Base-by-base conservation (phyloP, 1,140 invertebrate genomes). In the Carposina sasakii region DNA sequence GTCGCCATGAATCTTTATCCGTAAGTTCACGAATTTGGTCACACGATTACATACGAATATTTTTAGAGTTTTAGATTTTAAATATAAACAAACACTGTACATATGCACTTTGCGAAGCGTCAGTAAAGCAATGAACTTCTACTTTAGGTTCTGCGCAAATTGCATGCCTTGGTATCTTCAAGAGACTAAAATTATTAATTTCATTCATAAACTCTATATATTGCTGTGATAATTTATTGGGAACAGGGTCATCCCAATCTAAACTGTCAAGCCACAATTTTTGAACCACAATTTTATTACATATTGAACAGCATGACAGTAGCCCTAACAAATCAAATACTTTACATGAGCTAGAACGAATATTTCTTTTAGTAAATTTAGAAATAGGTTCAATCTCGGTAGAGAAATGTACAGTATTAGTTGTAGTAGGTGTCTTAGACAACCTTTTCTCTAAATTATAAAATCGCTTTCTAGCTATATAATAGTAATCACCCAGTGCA, bases 401-500 rank as follows among this genome's bases (percentile, higher is more conserved):
- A 15, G 47, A 20, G 34, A 42, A 49, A 22, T 21, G 19, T n/a
- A 49, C 12, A 13, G 6, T 5, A 28, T 49, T 39, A n/a, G n/a
- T n/a, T 23, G 19, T 19, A 13, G n/a, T 22, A 23, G 26, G 20
- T 20, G 15, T 12, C 47, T 49, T 60, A 23, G 57, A 34, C 10
- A 76, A 58, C 52, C 60, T 67, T 21, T 22, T 44, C 57, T 73
- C 67, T 30, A 73, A 36, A 28, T 37, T 39, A 6, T 59, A 40
- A 54, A 76, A 71, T 13, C 67, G 47, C 36, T 57, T 63, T 41
- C 53, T 56, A 10, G 71, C 73, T 15, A 57, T 13, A 10, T 34
- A 26, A 40, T 59, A 65, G 8, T 71, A 76, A 37, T 74, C 53
- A 30, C 73, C 66, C 5, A 73, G 45, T 34, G 17, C 23, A 13